Evolutionary conservation across 1,140 invertebrate genomes (phyloP).

Genomic region (Meloidogyne chitwoodi): DNA sequence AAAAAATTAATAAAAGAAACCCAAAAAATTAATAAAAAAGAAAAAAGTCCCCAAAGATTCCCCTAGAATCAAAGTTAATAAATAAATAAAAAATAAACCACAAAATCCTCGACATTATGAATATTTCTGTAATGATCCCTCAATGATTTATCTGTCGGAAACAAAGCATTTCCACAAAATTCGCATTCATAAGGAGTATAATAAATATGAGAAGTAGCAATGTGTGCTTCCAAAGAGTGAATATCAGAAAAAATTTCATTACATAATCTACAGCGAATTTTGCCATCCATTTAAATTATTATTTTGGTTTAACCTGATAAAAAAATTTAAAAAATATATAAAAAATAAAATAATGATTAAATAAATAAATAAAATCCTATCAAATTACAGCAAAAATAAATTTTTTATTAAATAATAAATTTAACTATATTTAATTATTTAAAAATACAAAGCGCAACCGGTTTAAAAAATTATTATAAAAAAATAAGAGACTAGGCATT

Average conservation of each 20-base stretch:
- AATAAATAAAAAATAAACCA: neutral
- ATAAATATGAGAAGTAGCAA: constrained; percentile 20
- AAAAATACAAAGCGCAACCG: no score
- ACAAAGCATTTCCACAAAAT: constrained; percentile 26
- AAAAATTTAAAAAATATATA: neutral
- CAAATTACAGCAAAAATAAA: no score
- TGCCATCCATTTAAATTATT: neutral
- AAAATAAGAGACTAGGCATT: no score
- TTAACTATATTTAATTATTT: no score
- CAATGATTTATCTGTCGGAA: constrained; percentile 28
- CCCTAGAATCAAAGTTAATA: neutral
- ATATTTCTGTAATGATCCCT: constrained; percentile 28
- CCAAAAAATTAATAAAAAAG: neutral
- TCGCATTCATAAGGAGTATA: constrained; percentile 30
- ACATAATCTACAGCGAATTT: constrained; percentile 17
- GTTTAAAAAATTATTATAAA: no score
- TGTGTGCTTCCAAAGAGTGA: constrained; percentile 22
- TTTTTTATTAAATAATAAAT: no score
- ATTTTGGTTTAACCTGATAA: no score
- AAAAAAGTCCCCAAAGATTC: neutral
- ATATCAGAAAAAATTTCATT: neutral
- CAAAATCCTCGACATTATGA: constrained; percentile 9
- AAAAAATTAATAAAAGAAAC: no score
- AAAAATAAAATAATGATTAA: neutral
- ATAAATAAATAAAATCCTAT: no score